Evolutionary conservation across 2,113 vertebrate genomes (phyloP).

Genomic region (Accipiter virgatus): DNA sequence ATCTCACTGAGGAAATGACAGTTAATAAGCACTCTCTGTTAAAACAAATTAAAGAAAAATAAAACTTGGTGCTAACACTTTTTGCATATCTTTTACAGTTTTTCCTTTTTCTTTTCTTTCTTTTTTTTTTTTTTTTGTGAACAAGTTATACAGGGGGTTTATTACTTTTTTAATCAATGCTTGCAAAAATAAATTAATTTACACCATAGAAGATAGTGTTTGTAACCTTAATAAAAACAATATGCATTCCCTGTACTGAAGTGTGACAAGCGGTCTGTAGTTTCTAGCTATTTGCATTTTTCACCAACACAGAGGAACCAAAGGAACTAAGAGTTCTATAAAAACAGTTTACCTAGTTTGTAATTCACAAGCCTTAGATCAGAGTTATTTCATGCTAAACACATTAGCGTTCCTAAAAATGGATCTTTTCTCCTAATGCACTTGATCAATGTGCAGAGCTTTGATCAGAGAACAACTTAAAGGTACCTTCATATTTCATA

Average conservation of each 20-base stretch:
- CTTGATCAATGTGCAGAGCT: constrained; percentile 73
- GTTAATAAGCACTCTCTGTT: not conserved
- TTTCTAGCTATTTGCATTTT: not conserved
- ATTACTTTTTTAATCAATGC: not conserved
- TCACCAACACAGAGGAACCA: not conserved
- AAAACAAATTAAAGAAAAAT: not conserved
- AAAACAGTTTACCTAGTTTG: constrained; percentile 60
- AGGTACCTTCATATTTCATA: constrained; percentile 66
- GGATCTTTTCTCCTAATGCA: constrained; percentile 68
- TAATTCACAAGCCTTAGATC: constrained; percentile 58
- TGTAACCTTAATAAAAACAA: not conserved
- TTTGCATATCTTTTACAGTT: not conserved
- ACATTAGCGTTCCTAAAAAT: constrained; percentile 62
- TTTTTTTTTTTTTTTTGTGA: not conserved
- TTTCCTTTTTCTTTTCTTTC: no score
- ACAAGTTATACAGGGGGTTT: rapidly evolving
- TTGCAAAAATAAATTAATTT: not conserved
- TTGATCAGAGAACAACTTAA: constrained; percentile 75
- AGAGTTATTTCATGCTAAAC: constrained; percentile 63
- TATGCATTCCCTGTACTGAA: not conserved
- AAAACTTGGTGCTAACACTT: not conserved
- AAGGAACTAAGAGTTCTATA: not conserved
- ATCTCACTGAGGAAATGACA: not conserved
- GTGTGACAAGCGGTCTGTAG: not conserved
- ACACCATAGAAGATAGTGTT: not conserved